These are phyloP conservation scores for Sebastes glaucus DNA, from an alignment of 2,797 vertebrate genomes.

Conservation along the genomic window DNA sequence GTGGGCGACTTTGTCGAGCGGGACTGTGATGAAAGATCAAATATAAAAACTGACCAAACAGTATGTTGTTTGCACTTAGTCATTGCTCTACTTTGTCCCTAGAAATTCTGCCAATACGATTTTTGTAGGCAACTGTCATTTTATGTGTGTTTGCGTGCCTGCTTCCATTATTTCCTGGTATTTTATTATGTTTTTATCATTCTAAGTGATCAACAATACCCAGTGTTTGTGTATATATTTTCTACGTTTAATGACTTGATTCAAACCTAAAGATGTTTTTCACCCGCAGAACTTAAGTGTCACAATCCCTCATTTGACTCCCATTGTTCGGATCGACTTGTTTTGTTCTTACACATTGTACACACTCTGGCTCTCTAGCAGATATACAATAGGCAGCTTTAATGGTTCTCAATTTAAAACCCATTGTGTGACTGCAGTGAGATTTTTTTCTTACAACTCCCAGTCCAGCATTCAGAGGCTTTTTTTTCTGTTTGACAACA, in stretches of 20 bases:
- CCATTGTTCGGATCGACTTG: slow-evolving; percentile 1
- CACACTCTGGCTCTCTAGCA: slow-evolving; percentile 1
- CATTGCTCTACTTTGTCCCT: not conserved
- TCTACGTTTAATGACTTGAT: not conserved
- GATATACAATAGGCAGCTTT: slow-evolving; percentile 9
- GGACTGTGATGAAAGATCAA: not conserved
- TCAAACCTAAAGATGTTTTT: not conserved
- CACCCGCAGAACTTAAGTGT: not conserved
- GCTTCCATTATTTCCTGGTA: not conserved
- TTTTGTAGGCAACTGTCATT: not conserved
- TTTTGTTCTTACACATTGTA: slow-evolving; percentile 28
- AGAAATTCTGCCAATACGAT: not conserved
- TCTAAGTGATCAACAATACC: not conserved
- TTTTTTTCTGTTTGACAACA: slow-evolving; percentile 44
- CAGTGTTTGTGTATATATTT: not conserved
- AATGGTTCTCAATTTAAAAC: slow-evolving; percentile 30
- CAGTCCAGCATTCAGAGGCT: slow-evolving; percentile 6
- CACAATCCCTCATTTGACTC: not conserved
- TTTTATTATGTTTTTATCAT: not conserved
- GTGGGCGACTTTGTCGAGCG: not conserved
- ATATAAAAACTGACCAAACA: not conserved
- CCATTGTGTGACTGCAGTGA: slow-evolving; percentile 18
- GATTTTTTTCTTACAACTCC: slow-evolving; percentile 22
- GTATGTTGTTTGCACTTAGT: slow-evolving; percentile 2
- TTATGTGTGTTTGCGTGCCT: not conserved